These are phyloP conservation scores for Neoascia interrupta DNA, from an alignment of 2,888 invertebrate species.

Conservation along the genomic window DNA sequence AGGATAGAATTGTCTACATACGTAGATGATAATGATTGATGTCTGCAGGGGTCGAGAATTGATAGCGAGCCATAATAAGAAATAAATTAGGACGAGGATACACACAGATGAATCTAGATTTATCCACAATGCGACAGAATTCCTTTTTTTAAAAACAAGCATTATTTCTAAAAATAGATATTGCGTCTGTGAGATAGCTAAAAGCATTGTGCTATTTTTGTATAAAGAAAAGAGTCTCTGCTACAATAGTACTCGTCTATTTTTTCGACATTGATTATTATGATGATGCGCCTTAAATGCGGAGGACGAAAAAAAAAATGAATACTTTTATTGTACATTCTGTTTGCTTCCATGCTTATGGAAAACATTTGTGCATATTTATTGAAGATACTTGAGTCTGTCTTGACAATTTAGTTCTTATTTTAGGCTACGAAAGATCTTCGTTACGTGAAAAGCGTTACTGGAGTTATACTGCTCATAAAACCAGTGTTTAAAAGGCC, in stretches of 20 bases:
- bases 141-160: neutral
- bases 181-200: conserved; percentile 29
- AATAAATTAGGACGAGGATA: neutral
- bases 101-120: neutral
- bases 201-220: conserved; percentile 28
- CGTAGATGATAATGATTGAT: conserved; percentile 48
- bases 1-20: conserved; percentile 40
- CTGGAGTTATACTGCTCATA: too few species aligned
- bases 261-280: neutral
- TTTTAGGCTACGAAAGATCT: too few species aligned
- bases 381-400: too few species aligned
- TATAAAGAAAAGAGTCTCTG: too few species aligned
- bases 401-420: too few species aligned
- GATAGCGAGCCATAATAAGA: conserved; percentile 25
- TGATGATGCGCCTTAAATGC: neutral
- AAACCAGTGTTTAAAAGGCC: too few species aligned
- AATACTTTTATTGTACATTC: neutral
- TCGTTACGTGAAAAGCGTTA: too few species aligned
- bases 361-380: neutral
- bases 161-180: conserved; percentile 20
- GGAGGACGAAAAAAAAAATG: neutral
- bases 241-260: too few species aligned
- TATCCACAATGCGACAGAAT: conserved; percentile 11
- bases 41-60: conserved; percentile 20
- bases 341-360: conserved; percentile 1